A percentile compares a stretch with the other conserved stretches of the same genome.
phyloP scores from a whole-genome alignment of 1,140 invertebrate species.

The Bicyclus anynana region DNA sequence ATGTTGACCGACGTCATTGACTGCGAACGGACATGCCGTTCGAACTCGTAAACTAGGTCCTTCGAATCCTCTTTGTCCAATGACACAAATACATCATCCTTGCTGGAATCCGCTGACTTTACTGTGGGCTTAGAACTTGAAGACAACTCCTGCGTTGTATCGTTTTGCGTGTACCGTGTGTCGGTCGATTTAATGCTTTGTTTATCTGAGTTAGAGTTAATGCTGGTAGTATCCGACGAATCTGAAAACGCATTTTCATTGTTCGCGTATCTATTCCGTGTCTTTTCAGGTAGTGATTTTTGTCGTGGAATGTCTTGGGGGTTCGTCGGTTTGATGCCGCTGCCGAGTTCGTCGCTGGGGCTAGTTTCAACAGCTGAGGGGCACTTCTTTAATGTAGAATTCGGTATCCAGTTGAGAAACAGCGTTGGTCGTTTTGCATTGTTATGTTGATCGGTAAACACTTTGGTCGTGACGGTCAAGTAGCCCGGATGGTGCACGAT shows the following conservation, averaged over 20 bases:
- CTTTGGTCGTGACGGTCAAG: conserved; percentile 89
- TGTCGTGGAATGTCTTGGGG: conserved; percentile 46
- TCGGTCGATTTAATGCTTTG: conserved; percentile 67
- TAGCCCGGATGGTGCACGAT: conserved; percentile 95
- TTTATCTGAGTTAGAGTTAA: conserved; percentile 73
- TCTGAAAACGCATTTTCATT: conserved; percentile 72
- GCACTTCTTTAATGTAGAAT: conserved; percentile 91
- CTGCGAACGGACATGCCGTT: conserved; percentile 74
- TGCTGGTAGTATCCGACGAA: conserved; percentile 71
- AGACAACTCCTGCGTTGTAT: conserved; percentile 56
- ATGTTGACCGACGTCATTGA: conserved; percentile 82
- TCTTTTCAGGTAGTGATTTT: conserved; percentile 36
- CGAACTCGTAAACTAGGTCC: conserved; percentile 57
- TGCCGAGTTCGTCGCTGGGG: conserved; percentile 57
- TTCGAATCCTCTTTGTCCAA: conserved; percentile 63
- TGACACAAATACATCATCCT: conserved; percentile 50
- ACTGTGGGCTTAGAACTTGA: conserved; percentile 63
- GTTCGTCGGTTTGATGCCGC: conserved; percentile 41
- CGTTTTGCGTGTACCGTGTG: conserved; percentile 59
- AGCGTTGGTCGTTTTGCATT: conserved; percentile 86
- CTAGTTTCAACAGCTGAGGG: conserved; percentile 85
- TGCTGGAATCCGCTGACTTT: conserved; percentile 59
- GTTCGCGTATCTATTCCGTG: conserved; percentile 37
- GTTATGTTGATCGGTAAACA: conserved; percentile 84
- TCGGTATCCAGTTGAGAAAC: conserved; percentile 96